Conservation (phyloP, 2,113 vertebrate species). For the Chelonoidis abingdonii region DNA sequence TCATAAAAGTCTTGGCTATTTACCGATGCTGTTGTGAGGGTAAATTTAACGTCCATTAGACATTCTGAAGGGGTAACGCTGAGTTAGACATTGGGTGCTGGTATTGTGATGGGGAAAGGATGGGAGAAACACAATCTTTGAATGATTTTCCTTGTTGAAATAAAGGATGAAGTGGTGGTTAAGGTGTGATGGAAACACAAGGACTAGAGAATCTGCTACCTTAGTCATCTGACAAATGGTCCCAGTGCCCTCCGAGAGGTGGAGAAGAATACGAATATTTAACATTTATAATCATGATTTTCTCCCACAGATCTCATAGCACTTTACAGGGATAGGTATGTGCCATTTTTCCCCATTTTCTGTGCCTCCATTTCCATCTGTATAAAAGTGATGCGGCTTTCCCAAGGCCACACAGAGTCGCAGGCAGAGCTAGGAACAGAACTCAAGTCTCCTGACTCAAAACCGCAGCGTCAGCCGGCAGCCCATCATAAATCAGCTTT, state of each 20-base stretch:
- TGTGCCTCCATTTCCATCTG: too few relatives aligned
- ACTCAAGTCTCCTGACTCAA: background rate
- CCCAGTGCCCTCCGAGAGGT: background rate
- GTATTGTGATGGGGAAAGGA: background rate
- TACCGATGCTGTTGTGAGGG: fast-evolving
- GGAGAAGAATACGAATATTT: background rate
- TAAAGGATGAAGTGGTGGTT: background rate
- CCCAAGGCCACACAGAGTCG: background rate
- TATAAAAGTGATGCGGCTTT: background rate
- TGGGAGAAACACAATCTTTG: background rate
- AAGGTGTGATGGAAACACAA: background rate
- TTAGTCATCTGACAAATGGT: background rate
- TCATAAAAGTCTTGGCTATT: background rate
- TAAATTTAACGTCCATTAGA: fast-evolving
- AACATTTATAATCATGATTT: background rate
- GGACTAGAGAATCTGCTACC: background rate
- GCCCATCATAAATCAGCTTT: background rate
- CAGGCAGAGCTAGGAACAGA: background rate
- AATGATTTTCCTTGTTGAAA: background rate
- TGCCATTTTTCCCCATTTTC: background rate
- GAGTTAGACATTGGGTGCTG: background rate
- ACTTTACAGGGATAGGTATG: background rate
- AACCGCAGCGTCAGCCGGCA: background rate
- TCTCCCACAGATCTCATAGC: background rate
- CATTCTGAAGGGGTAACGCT: fast-evolving